Percentiles rank a stretch among this genome's conserved stretches.
Conservation (phyloP, 37 sponge, comb jelly and placozoan species). For the Aplysina aerophoba region DNA sequence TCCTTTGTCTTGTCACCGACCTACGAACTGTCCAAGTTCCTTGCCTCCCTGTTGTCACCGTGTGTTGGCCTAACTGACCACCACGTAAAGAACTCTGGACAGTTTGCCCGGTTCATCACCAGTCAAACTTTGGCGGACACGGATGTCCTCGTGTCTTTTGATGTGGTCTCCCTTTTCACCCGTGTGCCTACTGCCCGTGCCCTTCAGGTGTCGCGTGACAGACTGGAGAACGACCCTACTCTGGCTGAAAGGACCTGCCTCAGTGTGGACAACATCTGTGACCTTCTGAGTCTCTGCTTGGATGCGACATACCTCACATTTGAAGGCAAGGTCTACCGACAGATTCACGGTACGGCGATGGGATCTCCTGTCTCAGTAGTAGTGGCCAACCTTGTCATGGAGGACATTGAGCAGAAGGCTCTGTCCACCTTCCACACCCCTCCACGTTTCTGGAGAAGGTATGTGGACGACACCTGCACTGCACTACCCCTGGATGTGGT, state of each 20-base stretch:
- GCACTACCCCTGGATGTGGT: no score
- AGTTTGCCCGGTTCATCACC: slow-evolving; percentile 15
- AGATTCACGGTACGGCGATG: slow-evolving; percentile 4
- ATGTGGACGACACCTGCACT: no score
- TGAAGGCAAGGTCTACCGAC: background rate
- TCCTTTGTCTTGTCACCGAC: no score
- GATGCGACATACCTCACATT: background rate
- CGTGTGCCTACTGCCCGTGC: slow-evolving; percentile 23
- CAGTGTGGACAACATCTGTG: background rate
- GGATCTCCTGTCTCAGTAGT: slow-evolving; percentile 37
- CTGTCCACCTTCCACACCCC: background rate
- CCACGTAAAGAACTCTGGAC: slow-evolving; percentile 1
- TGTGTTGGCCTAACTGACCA: background rate
- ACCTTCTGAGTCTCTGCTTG: background rate
- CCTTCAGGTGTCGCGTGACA: slow-evolving; percentile 10
- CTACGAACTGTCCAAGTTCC: no score
- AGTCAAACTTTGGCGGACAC: background rate
- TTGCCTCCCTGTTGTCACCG: no score
- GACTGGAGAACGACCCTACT: slow-evolving; percentile 28
- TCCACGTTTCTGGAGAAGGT: no score
- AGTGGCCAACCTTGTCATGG: slow-evolving; percentile 51
- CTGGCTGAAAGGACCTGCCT: background rate
- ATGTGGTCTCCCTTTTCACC: slow-evolving; percentile 42
- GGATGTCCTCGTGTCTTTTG: slow-evolving; percentile 28
- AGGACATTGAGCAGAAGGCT: slow-evolving; percentile 20